Evolutionary conservation across 2,888 invertebrate species (phyloP).

Genomic region (Stegophylla sp.): DNA sequence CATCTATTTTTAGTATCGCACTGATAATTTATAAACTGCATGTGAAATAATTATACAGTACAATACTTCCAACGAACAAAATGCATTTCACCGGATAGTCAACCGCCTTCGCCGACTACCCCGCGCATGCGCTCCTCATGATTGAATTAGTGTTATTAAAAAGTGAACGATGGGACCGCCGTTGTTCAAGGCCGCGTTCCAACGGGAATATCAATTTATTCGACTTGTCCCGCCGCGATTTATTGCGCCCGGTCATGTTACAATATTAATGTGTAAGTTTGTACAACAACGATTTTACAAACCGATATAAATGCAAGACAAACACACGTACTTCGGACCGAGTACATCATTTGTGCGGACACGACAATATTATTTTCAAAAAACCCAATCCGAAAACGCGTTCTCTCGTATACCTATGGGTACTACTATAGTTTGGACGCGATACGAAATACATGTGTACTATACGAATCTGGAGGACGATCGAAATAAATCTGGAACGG

Average conservation of each 20-base stretch:
- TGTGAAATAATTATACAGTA: no score
- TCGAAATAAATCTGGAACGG: conserved; percentile 12
- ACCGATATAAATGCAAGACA: conserved; percentile 47
- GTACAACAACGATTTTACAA: conserved; percentile 44
- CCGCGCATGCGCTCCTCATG: no score
- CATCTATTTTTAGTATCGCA: no score
- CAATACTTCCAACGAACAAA: no score
- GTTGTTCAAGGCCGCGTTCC: background rate
- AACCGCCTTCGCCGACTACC: no score
- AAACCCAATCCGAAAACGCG: background rate
- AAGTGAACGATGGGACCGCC: conserved; percentile 32
- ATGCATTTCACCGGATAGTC: no score
- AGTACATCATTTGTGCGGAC: background rate
- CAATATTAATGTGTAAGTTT: conserved; percentile 10
- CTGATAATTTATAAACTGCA: no score
- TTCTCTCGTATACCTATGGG: background rate
- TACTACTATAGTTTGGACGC: no score
- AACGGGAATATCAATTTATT: conserved; percentile 46
- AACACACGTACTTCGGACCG: background rate
- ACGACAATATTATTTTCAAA: background rate
- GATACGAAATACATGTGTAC: background rate
- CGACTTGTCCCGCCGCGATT: conserved; percentile 45
- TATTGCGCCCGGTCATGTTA: conserved; percentile 29
- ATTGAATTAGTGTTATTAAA: conserved; percentile 25
- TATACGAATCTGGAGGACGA: background rate